Percentiles rank a stretch among this genome's conserved stretches.
Evolutionary conservation across 2,888 invertebrate genomes (phyloP).

Genomic region (Leuctra nigra): DNA sequence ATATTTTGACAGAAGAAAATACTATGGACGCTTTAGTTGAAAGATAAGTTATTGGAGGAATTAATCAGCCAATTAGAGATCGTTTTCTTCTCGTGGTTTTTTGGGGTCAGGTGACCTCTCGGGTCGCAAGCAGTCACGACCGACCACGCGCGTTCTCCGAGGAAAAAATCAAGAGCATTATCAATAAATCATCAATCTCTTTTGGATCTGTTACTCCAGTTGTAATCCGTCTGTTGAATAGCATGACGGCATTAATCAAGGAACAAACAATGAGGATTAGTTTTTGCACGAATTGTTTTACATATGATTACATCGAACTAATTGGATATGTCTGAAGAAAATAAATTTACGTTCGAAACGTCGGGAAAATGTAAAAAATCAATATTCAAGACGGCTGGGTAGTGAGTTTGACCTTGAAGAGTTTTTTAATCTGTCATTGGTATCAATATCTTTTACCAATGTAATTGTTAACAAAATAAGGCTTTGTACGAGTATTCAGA

Average conservation of each 20-base stretch:
- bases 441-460: too few relatives aligned
- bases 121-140: slow-evolving; percentile 10
- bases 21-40: not conserved
- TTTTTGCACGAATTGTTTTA: too few relatives aligned
- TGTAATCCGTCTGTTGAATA: not conserved
- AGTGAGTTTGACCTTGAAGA: too few relatives aligned
- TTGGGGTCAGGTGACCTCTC: not conserved
- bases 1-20: not conserved
- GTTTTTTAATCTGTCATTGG: too few relatives aligned
- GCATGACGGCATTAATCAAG: not conserved
- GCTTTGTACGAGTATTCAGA: too few relatives aligned
- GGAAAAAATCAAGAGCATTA: not conserved
- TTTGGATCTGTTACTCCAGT: slow-evolving; percentile 6
- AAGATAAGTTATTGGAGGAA: not conserved
- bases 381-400: too few relatives aligned
- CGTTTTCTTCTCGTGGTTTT: slow-evolving; percentile 2
- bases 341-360: too few relatives aligned
- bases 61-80: slow-evolving; percentile 13
- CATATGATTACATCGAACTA: too few relatives aligned
- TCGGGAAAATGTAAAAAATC: too few relatives aligned
- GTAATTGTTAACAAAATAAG: too few relatives aligned
- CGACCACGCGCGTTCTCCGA: slow-evolving; percentile 3
- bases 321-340: too few relatives aligned
- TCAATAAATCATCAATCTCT: slow-evolving; percentile 8
- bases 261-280: too few relatives aligned